Percentiles rank a stretch among this genome's conserved stretches.
Evolutionary conservation across 2,888 invertebrate genomes (phyloP).

Genomic region (Spodoptera littoralis): DNA sequence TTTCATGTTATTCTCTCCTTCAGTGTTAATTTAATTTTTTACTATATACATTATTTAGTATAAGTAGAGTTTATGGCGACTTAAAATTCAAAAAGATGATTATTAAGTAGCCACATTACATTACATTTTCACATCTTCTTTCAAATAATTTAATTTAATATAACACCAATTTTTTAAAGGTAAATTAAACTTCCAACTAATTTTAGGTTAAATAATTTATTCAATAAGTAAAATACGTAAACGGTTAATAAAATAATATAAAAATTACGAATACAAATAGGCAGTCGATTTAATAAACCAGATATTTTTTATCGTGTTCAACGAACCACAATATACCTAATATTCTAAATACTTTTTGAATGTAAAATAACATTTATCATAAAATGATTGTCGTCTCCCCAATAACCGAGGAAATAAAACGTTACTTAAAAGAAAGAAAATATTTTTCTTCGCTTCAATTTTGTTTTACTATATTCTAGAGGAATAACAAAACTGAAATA

Average conservation of each 20-base stretch:
- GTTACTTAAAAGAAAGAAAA: constrained; percentile 1
- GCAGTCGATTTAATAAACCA: not conserved
- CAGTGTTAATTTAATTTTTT: not conserved
- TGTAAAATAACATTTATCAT: not conserved
- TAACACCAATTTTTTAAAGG: too few relatives aligned
- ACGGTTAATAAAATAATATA: too few relatives aligned
- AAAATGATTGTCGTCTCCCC: constrained; percentile 18
- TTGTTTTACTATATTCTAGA: too few relatives aligned
- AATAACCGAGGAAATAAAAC: constrained; percentile 14
- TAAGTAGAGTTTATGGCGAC: not conserved
- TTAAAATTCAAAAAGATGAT: too few relatives aligned
- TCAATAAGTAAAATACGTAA: too few relatives aligned
- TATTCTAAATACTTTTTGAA: constrained; percentile 19
- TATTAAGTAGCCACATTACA: too few relatives aligned
- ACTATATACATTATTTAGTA: not conserved
- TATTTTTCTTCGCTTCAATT: constrained; percentile 1
- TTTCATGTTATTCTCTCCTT: constrained; percentile 15
- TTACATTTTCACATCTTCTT: too few relatives aligned
- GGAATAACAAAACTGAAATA: too few relatives aligned
- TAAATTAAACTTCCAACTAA: too few relatives aligned
- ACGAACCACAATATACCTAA: constrained; percentile 17
- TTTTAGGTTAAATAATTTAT: too few relatives aligned
- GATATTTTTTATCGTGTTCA: not conserved
- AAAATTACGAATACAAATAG: not conserved
- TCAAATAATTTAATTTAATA: too few relatives aligned